Percentiles rank a stretch among this genome's conserved stretches.
These are phyloP conservation scores for Agapostemon virescens DNA, from an alignment of 2,888 invertebrate genomes.

Conservation along the genomic window DNA sequence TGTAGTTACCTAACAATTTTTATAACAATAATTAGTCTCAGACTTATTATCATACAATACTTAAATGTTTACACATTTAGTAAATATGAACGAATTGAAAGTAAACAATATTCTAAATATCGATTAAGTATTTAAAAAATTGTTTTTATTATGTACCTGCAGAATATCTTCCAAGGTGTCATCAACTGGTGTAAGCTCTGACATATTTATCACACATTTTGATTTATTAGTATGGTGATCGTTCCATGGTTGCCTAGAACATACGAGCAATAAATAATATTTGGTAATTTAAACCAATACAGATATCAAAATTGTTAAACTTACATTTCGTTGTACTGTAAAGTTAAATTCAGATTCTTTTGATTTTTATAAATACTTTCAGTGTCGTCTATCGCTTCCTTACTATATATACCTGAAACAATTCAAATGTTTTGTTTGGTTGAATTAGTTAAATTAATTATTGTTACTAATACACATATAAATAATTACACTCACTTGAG, in stretches of 20 bases:
- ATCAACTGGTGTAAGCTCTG: constrained; percentile 74
- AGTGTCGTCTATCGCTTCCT: constrained; percentile 77
- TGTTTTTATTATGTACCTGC: constrained; percentile 72
- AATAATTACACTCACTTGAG: constrained; percentile 79
- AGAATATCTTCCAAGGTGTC: constrained; percentile 83
- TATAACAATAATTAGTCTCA: not conserved
- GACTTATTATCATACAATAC: not conserved
- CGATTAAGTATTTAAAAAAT: not conserved
- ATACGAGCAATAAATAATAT: constrained; percentile 46
- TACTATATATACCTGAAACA: constrained; percentile 76
- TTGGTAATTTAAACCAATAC: not conserved
- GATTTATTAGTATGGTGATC: constrained; percentile 68
- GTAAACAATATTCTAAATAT: no score
- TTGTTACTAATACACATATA: not conserved
- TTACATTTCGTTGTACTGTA: constrained; percentile 83
- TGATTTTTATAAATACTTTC: constrained; percentile 79
- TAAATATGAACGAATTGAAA: no score
- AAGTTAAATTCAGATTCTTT: constrained; percentile 84
- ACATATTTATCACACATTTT: constrained; percentile 76
- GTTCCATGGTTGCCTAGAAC: constrained; percentile 72
- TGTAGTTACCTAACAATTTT: constrained; percentile 86
- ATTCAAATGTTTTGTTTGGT: not conserved
- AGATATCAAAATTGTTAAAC: constrained; percentile 44
- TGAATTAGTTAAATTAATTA: not conserved
- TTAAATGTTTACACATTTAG: no score